phyloP scores from a whole-genome alignment of 2,113 vertebrate species.

The Procavia capensis region DNA sequence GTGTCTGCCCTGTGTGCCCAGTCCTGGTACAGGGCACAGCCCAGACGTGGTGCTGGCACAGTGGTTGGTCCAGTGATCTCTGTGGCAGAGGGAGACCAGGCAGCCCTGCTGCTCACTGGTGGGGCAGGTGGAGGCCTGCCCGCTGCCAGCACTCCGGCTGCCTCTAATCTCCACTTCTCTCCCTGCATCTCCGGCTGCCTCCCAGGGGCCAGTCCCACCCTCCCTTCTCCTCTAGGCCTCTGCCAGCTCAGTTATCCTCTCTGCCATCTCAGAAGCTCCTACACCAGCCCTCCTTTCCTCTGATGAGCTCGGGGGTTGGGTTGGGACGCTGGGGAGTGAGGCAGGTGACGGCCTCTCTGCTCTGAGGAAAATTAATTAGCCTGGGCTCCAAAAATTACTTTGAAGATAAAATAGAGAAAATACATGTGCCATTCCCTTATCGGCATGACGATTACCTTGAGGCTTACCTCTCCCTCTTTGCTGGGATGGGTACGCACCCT shows the following conservation, averaged over 20 bases:
- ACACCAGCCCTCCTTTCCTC: background rate
- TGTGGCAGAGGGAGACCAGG: background rate
- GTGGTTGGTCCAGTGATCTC: background rate
- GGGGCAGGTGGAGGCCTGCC: conserved; percentile 65
- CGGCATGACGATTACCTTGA: background rate
- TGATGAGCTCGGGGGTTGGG: background rate
- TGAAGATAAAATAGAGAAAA: conserved; percentile 50
- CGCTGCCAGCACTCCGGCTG: background rate
- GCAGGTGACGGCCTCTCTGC: background rate
- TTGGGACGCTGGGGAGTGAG: background rate
- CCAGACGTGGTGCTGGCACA: background rate
- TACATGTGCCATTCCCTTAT: fast-evolving
- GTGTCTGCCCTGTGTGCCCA: background rate
- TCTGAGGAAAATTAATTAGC: conserved; percentile 61
- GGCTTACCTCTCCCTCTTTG: background rate
- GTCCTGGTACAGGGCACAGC: background rate
- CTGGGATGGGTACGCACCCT: background rate
- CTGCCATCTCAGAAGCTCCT: conserved; percentile 49
- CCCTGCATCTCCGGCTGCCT: background rate
- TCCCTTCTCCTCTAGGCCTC: background rate
- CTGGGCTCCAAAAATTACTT: conserved; percentile 19
- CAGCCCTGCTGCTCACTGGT: background rate
- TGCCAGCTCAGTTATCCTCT: conserved; percentile 62
- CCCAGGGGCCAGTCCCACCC: background rate
- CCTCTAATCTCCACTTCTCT: background rate